Conservation (phyloP, 2,113 vertebrate genomes). For the Calidris pygmaea region DNA sequence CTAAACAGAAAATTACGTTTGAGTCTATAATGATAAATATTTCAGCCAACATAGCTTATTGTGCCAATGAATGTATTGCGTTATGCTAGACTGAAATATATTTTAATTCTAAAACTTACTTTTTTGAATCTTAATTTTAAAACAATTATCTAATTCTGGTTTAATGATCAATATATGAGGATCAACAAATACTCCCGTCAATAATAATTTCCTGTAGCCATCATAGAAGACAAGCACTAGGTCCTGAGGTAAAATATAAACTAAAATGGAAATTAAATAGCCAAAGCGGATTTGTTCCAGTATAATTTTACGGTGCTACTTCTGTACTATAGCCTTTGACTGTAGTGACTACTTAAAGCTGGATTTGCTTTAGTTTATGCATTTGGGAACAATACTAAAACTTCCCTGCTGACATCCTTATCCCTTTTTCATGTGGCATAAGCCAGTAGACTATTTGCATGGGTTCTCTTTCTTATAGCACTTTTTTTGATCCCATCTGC, state of each 20-base stretch:
- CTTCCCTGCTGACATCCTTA: not conserved
- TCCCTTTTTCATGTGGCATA: not conserved
- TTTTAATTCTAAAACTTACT: not conserved
- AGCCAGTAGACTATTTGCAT: not conserved
- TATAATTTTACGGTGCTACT: not conserved
- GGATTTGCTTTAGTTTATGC: not conserved
- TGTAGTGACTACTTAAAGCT: not conserved
- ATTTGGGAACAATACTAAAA: not conserved
- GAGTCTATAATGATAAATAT: not conserved
- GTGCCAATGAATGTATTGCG: not conserved
- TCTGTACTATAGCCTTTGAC: not conserved
- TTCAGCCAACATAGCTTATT: not conserved
- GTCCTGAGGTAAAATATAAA: not conserved
- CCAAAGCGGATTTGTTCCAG: not conserved
- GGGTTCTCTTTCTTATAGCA: not conserved
- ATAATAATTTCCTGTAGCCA: not conserved
- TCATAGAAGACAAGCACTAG: not conserved
- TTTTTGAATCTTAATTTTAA: not conserved
- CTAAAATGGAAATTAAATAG: not conserved
- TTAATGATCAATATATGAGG: not conserved
- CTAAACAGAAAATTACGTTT: not conserved
- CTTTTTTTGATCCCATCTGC: not conserved
- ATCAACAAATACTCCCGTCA: not conserved
- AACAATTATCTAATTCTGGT: not conserved
- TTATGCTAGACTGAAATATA: not conserved